Evolutionary conservation across 2,113 vertebrate genomes (phyloP).

Genomic region (Tretioscincus oriximinensis): DNA sequence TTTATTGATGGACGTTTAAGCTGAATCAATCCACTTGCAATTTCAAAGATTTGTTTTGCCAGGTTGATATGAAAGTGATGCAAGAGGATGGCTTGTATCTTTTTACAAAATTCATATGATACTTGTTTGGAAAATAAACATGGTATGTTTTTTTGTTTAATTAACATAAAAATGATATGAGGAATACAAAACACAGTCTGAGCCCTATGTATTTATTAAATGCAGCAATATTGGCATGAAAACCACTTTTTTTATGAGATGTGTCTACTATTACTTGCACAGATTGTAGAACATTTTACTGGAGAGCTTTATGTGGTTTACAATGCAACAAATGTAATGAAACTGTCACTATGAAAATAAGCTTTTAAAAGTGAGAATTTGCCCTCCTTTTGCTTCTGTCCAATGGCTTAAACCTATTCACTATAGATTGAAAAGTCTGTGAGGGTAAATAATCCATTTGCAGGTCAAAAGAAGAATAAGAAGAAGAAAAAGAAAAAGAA

Average conservation of each 20-base stretch:
- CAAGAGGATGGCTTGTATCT: conserved; percentile 40
- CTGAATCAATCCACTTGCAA: conserved; percentile 66
- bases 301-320: conserved; percentile 78
- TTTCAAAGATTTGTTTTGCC: conserved; percentile 53
- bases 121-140: conserved; percentile 78
- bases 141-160: conserved; percentile 82
- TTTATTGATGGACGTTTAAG: conserved; percentile 72
- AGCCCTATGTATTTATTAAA: conserved; percentile 76
- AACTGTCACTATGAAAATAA: conserved; percentile 77
- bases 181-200: conserved; percentile 66
- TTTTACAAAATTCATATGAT: conserved; percentile 72
- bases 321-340: conserved; percentile 77
- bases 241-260: conserved; percentile 82
- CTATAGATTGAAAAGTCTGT: neutral
- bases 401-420: neutral
- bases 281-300: conserved; percentile 80
- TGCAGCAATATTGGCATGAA: conserved; percentile 78
- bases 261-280: conserved; percentile 78
- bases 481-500: too few relatives aligned
- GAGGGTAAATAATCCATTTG: neutral
- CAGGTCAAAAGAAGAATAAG: too few relatives aligned
- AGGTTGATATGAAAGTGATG: neutral
- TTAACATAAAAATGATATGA: conserved; percentile 80
- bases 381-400: neutral
- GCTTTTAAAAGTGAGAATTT: conserved; percentile 42